These are phyloP conservation scores for Clarias laeviceps DNA, from an alignment of 2,797 vertebrate species.

Conservation along the genomic window DNA sequence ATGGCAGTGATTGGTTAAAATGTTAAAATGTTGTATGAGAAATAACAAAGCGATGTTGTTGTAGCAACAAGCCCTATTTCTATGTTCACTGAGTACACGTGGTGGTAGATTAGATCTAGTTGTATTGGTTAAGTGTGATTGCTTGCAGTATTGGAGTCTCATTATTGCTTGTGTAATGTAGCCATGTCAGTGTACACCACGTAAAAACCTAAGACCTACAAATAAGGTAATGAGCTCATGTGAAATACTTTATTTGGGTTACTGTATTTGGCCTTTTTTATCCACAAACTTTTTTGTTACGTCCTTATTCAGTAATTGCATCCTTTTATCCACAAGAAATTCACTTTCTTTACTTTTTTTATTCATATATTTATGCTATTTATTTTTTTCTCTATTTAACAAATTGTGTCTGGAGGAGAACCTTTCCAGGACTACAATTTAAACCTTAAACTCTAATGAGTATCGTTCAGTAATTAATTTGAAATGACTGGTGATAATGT, in stretches of 20 bases:
- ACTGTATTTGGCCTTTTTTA: neutral
- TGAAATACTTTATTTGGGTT: constrained; percentile 1
- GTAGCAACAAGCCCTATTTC: neutral
- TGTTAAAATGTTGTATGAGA: constrained; percentile 8
- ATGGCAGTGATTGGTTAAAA: neutral
- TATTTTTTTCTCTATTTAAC: constrained; percentile 58
- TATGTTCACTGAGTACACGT: neutral
- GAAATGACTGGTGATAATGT: constrained; percentile 2
- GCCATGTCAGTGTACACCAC: neutral
- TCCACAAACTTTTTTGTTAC: neutral
- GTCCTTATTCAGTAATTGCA: neutral
- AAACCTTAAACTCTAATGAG: neutral
- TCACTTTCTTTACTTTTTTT: neutral
- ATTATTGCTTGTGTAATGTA: constrained; percentile 22
- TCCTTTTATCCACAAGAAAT: neutral
- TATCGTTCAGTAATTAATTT: neutral
- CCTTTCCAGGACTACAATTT: neutral
- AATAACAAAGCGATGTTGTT: neutral
- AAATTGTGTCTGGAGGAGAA: constrained; percentile 38
- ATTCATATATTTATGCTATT: constrained; percentile 49
- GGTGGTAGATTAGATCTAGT: neutral
- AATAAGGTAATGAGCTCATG: neutral
- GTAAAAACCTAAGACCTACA: neutral
- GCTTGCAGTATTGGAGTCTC: neutral
- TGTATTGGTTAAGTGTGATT: neutral